Evolutionary conservation across 2,113 vertebrate genomes (phyloP).

Genomic region (Pseudorhombus dupliciocellatus): DNA sequence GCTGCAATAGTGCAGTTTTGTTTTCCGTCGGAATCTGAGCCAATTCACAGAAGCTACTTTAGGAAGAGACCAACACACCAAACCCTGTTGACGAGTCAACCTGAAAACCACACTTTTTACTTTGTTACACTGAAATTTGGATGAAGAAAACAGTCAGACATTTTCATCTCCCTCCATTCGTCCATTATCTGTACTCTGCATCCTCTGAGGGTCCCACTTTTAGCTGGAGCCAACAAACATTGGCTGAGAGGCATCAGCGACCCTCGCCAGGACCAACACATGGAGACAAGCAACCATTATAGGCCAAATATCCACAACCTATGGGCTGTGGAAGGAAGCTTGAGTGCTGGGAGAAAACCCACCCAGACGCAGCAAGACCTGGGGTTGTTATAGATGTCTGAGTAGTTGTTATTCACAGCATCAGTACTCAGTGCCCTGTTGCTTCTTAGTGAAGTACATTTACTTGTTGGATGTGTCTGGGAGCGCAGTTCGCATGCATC

Average conservation of each 20-base stretch:
- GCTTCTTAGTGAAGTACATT: constrained; percentile 12
- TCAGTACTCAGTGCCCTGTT: constrained; percentile 24
- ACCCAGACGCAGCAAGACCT: not conserved
- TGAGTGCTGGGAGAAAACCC: too few relatives aligned
- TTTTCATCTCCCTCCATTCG: not conserved
- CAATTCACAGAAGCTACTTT: not conserved
- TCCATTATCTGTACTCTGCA: not conserved
- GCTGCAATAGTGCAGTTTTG: not conserved
- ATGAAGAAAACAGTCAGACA: not conserved
- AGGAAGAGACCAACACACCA: not conserved
- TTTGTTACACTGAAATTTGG: not conserved
- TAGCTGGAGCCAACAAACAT: too few relatives aligned
- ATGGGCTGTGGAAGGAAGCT: not conserved
- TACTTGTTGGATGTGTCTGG: too few relatives aligned
- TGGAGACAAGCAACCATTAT: too few relatives aligned
- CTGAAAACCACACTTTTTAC: not conserved
- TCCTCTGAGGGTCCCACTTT: too few relatives aligned
- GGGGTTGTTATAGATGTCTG: too few relatives aligned
- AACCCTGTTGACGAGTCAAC: constrained; percentile 1
- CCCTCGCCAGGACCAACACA: too few relatives aligned
- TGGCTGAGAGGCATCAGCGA: too few relatives aligned
- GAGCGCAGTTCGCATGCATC: not conserved
- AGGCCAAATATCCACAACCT: not conserved
- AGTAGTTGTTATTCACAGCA: constrained; percentile 9
- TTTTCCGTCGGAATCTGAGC: not conserved